Evolutionary conservation across 2,888 invertebrate genomes (phyloP).

Genomic region (Galeopsomyia nigrocyanea): DNA sequence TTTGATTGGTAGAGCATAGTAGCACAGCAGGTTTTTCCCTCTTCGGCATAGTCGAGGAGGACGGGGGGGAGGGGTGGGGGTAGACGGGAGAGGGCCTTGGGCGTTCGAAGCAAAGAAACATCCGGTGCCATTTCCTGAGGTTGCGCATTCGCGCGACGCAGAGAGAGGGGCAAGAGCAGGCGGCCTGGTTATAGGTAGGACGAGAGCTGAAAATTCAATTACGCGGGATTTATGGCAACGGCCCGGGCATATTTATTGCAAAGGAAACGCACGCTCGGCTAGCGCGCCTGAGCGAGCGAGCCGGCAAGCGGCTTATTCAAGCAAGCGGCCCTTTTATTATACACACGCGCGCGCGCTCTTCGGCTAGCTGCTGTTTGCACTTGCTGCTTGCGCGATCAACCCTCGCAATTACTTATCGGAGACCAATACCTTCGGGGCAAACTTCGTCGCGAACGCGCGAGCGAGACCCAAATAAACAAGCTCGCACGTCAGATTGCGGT

Average conservation of each 20-base stretch:
- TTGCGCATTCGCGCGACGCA: conserved; percentile 46
- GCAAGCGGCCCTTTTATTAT: neutral
- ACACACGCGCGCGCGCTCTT: no score
- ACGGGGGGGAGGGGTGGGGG: conserved; percentile 3
- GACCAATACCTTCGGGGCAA: no score
- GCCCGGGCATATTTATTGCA: conserved; percentile 61
- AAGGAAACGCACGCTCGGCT: conserved; percentile 25
- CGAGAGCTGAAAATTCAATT: conserved; percentile 62
- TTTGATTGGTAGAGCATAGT: no score
- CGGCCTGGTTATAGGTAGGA: conserved; percentile 53
- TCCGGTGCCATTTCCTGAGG: conserved; percentile 59
- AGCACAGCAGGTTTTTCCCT: conserved; percentile 7
- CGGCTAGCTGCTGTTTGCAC: no score
- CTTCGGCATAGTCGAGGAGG: neutral
- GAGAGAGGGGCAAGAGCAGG: conserved; percentile 33
- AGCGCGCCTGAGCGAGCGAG: neutral
- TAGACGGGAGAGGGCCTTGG: conserved; percentile 29
- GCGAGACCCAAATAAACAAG: no score
- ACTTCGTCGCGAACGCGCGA: no score
- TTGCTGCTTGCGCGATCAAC: no score
- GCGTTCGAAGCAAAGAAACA: conserved; percentile 52
- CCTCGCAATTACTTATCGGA: no score
- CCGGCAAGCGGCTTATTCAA: neutral
- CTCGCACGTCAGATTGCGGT: no score
- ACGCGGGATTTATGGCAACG: conserved; percentile 60